Conservation (phyloP, 2,797 vertebrate species). For the Pyrrhura leucotis region DNA sequence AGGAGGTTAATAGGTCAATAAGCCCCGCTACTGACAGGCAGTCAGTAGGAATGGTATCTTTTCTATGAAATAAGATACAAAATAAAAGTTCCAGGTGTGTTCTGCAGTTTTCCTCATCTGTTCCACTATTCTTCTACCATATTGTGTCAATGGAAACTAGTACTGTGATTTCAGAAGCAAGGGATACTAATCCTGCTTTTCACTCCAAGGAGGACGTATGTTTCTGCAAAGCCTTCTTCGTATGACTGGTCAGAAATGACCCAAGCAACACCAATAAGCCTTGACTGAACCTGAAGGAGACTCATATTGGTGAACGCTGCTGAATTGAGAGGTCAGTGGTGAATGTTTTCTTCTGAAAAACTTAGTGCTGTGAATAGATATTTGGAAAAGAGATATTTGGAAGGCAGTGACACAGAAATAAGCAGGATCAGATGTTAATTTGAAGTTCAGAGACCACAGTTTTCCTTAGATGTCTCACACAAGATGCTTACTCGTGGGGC, state of each 20-base stretch:
- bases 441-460: background rate
- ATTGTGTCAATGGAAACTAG: background rate
- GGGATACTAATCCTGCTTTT: background rate
- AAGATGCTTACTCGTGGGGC: background rate
- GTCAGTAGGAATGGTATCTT: background rate
- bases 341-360: background rate
- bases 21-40: background rate
- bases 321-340: background rate
- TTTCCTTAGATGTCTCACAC: background rate
- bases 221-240: background rate
- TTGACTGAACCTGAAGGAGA: background rate
- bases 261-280: background rate
- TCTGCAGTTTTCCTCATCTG: background rate
- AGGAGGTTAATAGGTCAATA: background rate
- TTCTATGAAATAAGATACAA: background rate
- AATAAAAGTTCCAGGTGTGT: background rate
- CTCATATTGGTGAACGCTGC: background rate
- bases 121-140: background rate
- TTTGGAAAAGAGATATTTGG: background rate
- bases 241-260: background rate
- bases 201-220: background rate
- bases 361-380: background rate
- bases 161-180: constrained; percentile 5
- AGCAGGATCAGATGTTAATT: background rate
- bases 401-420: background rate